These are phyloP conservation scores for Prolemur simus DNA, from an alignment of 2,113 vertebrate genomes.

Conservation along the genomic window DNA sequence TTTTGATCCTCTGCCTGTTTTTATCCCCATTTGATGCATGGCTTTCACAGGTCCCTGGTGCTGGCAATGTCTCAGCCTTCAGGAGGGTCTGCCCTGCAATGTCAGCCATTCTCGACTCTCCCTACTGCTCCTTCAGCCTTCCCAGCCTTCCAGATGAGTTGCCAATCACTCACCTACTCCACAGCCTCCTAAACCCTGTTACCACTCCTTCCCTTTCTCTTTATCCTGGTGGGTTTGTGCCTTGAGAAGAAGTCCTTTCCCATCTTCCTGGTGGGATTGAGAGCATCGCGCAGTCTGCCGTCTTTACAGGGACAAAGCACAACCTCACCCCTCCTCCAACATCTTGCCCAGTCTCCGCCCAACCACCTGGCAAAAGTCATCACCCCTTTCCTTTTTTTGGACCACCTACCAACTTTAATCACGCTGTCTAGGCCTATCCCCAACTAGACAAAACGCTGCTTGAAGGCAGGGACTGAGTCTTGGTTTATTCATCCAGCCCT, in stretches of 20 bases:
- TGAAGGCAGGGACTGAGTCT: not conserved
- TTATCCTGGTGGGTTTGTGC: not conserved
- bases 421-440: no score
- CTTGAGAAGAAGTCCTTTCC: not conserved
- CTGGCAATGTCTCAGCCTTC: not conserved
- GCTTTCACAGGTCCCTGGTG: not conserved
- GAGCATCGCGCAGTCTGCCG: not conserved
- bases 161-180: rapidly evolving
- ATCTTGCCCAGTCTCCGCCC: not conserved
- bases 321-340: not conserved
- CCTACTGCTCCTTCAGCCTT: rapidly evolving
- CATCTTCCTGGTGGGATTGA: not conserved
- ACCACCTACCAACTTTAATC: not conserved
- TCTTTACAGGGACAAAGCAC: not conserved
- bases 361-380: no score
- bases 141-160: rapidly evolving
- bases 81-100: rapidly evolving
- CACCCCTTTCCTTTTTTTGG: not conserved
- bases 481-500: not conserved
- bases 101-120: not conserved
- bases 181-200: not conserved
- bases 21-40: not conserved
- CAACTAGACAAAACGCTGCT: not conserved
- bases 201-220: not conserved
- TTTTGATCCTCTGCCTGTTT: not conserved